Base-by-base conservation (phyloP, 1,140 invertebrate species). In the Adelges cooleyi region DNA sequence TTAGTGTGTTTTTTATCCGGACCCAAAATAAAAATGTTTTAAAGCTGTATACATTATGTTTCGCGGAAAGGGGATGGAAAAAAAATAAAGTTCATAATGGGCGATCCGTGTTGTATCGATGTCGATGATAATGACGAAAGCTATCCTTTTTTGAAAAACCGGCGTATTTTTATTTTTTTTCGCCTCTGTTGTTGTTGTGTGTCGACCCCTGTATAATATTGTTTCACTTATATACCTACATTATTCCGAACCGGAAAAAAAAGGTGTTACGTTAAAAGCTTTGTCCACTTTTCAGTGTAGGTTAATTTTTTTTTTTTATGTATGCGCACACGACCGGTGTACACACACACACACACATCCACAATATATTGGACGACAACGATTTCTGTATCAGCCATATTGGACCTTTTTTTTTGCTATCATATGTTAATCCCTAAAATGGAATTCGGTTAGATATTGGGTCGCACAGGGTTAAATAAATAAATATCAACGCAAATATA, bases 81-180 rank as follows among this genome's bases (percentile, higher is more conserved):
- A 42, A 59, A 62, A 59, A 33, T 33, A 59, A 62, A 33, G 27
- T 46, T 48, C 33, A 62, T 62, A 62, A 62, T 62, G 56, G 56
- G 56, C 56, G 56, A 62, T 62, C 33, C 56, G 56, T 62, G 56
- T 62, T 62, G n/a, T 44, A 62, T 62, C 56, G 56, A 48, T 62
- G 56, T 62, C 18, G 56, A 62, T 62, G 56, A 48, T 62, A 62
- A 62, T 62, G 56, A 62, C 10, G 42, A 46, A 62, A 62, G 11
- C 29, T 33, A 33, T 33, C 29, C 29, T 11, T 33, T 33, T 33
- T 33, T 11, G 11, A 33, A 33, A 33, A 25, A 40, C 25, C 5
- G 10, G 29, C 22, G 5, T 38, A 33, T 2, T 6, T 33, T 33
- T 33, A 6, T 33, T n/a, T n/a, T n/a, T n/a, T n/a, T n/a, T n/a